Evolutionary conservation across 2,888 invertebrate species (phyloP), one percentile per base, ranked within the genome.

Genomic region (Drosophila buzzatii): DNA sequence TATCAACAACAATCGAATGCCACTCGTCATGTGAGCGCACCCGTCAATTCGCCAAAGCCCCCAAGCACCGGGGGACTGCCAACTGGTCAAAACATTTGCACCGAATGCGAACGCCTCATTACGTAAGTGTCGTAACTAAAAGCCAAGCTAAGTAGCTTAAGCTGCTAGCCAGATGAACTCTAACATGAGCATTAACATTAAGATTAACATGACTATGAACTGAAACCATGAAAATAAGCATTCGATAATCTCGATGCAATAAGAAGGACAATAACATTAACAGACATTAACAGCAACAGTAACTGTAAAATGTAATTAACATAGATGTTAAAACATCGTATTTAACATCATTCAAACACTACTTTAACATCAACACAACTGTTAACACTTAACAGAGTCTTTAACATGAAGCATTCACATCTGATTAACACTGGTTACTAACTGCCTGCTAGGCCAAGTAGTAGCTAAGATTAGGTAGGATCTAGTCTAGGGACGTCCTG

Each of bases 31-130:
- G 97, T 97, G 89, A 93, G 94, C 83, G 96, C 97, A 81, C 97
- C 97, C 76, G 95, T 96, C 93, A 94, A 95, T 91, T 93, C 94
- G 83, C 95, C 96, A 89, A 95, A 95, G 82, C 91, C 94, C 92
- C 95, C 95, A 93, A 94, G 95, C 92, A 95, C 95, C 86, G 95
- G 95, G 89, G 96, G 96, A 92, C 94, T 97, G 89, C 96, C 97
- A 87, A 95, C 97, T 86, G 97, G 97, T 91, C 97, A 98, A 94
- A 98, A 98, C 94, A 96, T 98, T 94, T 99, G 99, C 95, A 97
- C 97, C 87, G 98, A 98, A 92, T 99, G 99, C 95, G 98, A 98
- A 94, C 96, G 98, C 92, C 96, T 98, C 92, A 98, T 99, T 94
- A 97, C 98, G 99, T 99, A 97, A 98, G 98, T 91, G 75, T 56